Base-by-base conservation (phyloP, 2,888 invertebrate genomes). In the Sympetrum striolatum region DNA sequence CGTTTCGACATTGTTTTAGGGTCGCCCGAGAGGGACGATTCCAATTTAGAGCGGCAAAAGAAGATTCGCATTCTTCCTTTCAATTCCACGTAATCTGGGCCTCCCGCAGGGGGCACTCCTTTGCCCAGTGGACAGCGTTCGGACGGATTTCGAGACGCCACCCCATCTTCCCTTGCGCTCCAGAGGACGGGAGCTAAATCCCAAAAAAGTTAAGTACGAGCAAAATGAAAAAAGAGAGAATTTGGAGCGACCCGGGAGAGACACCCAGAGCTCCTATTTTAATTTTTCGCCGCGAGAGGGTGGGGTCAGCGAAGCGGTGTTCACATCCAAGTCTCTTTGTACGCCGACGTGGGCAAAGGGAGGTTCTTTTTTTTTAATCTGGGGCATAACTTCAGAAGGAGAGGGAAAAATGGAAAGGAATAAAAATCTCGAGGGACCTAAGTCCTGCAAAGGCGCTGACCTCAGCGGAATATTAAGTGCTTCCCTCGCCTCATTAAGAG, bases 381-480 rank as follows among this genome's bases (percentile, higher is more conserved):
- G 37, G 5, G 18, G 18, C 31, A 8, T 37, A 25, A 80, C 80
- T 37, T 35, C 80, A 80, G 80, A 31, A 14, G 35, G 35, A 31
- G 31, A 82, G 44, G 58, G 53, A 81, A 58, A 82, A 53, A 82
- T 22, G 31, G 15, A 80, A 80, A 80, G 53, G 58, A 58, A 31
- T 53, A 31, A 53, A 58, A 48, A 39, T 53, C 82, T 53, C 58
- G 15, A 53, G 82, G 82, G 82, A 82, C 82, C 53, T 82, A 82
- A 82, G 58, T 82, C 82, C 82, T 58, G 82, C 58, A 82, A 82
- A 82, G 82, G 82, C 82, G 82, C 82, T 82, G 82, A 82, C 82
- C 82, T 82, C 82, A 31, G 82, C 82, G 82, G 82, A 82, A 82
- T 82, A 82, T 82, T 82, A 82, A 82, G 82, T 82, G 82, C 82